Evolutionary conservation across 2,797 vertebrate species (phyloP).

Genomic region (Coendou prehensilis): DNA sequence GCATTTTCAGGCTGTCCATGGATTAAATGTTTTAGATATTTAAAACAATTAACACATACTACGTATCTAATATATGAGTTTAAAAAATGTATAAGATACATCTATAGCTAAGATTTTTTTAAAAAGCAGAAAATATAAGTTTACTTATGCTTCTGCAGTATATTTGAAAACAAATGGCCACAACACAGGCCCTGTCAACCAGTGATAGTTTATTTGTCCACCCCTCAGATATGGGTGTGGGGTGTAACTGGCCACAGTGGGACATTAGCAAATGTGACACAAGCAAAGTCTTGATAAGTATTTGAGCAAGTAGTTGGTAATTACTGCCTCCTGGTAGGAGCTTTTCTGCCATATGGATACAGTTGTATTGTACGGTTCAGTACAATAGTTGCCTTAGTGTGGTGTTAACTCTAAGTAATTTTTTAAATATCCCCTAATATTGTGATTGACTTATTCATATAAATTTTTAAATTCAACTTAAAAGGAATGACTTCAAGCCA

Average conservation of each 20-base stretch:
- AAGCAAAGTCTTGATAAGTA: background rate
- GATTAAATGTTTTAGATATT: background rate
- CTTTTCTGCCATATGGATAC: background rate
- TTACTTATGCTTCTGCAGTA: background rate
- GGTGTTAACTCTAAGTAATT: background rate
- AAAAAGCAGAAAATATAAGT: background rate
- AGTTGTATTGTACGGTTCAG: background rate
- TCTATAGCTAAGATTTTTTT: background rate
- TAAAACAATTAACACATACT: constrained; percentile 8
- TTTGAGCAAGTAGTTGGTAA: background rate
- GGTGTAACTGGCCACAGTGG: background rate
- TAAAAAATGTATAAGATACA: background rate
- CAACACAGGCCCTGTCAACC: background rate
- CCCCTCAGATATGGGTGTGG: background rate
- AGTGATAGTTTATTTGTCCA: background rate
- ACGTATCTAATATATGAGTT: constrained; percentile 31
- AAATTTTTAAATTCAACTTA: constrained; percentile 24
- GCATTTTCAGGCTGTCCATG: background rate
- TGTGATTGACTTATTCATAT: background rate
- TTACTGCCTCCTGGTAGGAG: background rate
- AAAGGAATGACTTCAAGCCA: background rate
- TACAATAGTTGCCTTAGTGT: background rate
- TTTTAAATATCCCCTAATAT: background rate
- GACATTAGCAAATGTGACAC: background rate
- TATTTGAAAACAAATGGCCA: background rate